Percentiles rank a stretch among this genome's conserved stretches.
Evolutionary conservation across 2,113 vertebrate species (phyloP).

Genomic region (Maccullochella peelii): DNA sequence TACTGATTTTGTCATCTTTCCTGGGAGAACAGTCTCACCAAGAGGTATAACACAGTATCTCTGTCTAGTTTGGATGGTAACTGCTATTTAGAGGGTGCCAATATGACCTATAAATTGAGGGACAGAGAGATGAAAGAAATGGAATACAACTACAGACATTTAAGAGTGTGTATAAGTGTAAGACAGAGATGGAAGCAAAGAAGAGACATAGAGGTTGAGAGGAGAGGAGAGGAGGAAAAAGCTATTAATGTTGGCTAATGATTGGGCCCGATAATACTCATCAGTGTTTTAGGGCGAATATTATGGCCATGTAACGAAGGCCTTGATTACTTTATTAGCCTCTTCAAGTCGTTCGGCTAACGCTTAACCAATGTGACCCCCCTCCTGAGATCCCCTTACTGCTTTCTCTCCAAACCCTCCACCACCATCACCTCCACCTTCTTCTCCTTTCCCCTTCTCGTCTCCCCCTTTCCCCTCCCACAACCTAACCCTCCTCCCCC

Average conservation of each 20-base stretch:
- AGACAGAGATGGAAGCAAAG: neutral
- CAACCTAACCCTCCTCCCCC: slow-evolving; percentile 58
- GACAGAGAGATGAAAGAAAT: neutral
- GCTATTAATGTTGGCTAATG: slow-evolving; percentile 82
- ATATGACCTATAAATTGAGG: neutral
- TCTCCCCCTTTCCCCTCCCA: slow-evolving; percentile 27
- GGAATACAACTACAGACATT: too few species aligned
- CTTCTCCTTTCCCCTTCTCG: slow-evolving; percentile 19
- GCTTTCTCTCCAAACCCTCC: slow-evolving; percentile 55
- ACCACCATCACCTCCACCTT: slow-evolving; percentile 57
- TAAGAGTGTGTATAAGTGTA: neutral
- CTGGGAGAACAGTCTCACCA: neutral
- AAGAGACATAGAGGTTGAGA: neutral
- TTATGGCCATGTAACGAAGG: slow-evolving; percentile 87
- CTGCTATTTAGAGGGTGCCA: neutral
- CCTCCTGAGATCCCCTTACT: slow-evolving; percentile 56
- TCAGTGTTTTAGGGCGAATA: slow-evolving; percentile 86
- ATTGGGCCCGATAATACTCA: slow-evolving; percentile 84
- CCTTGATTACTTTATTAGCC: slow-evolving; percentile 87
- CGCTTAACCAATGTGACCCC: slow-evolving; percentile 82
- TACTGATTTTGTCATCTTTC: neutral
- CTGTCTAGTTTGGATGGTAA: neutral
- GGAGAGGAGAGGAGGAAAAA: slow-evolving; percentile 57
- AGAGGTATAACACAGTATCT: neutral
- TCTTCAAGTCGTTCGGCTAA: slow-evolving; percentile 85